Conservation (phyloP, 2,888 invertebrate species). For the Andrena bucephala region DNA sequence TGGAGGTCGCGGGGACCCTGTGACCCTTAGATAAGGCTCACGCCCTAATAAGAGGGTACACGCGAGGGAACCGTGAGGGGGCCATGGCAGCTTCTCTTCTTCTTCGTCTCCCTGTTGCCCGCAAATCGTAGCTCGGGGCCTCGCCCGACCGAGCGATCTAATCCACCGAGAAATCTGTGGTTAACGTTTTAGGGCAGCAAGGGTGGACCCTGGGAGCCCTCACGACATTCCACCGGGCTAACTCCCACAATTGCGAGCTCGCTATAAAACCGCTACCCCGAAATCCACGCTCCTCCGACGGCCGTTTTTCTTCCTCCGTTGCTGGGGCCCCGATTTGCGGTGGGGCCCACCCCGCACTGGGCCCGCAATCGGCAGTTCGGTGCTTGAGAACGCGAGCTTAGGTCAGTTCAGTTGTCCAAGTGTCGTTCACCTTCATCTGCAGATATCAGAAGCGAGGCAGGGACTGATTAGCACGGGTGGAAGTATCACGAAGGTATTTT, state of each 20-base stretch:
- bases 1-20: constrained; percentile 82
- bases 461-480: too few relatives aligned
- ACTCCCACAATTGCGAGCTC: constrained; percentile 73
- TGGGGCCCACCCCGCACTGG: not conserved
- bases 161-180: constrained; percentile 77
- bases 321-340: not conserved
- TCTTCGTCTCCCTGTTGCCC: constrained; percentile 62
- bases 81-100: constrained; percentile 70
- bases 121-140: constrained; percentile 71
- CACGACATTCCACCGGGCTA: constrained; percentile 73
- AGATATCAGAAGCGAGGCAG: too few relatives aligned
- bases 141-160: constrained; percentile 72
- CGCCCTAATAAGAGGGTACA: constrained; percentile 85
- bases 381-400: not conserved
- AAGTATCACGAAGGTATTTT: too few relatives aligned
- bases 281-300: constrained; percentile 37
- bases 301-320: constrained; percentile 12
- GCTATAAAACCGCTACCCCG: constrained; percentile 60
- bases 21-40: constrained; percentile 85
- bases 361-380: not conserved
- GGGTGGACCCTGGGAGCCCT: constrained; percentile 58
- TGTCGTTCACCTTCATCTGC: too few relatives aligned
- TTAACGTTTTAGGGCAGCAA: constrained; percentile 78
- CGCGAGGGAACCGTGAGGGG: constrained; percentile 62
- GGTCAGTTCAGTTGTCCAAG: not conserved